Evolutionary conservation across 2,797 vertebrate species (phyloP).

Genomic region (Gastrophryne carolinensis): DNA sequence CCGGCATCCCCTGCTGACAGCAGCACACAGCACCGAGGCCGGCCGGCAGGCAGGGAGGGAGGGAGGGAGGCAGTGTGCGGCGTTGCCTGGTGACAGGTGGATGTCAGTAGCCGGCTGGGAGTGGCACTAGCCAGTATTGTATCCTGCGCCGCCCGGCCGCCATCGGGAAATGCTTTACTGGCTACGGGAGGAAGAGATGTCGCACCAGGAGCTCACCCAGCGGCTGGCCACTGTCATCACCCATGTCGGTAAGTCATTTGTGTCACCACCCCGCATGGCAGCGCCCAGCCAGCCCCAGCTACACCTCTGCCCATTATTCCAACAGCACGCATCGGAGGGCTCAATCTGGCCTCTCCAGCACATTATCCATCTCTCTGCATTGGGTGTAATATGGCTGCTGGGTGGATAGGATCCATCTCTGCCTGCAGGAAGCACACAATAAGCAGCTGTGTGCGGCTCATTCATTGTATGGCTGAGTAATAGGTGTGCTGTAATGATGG

Average conservation of each 20-base stretch:
- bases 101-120: conserved; percentile 37
- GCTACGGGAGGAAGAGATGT: conserved; percentile 92
- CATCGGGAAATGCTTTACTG: conserved; percentile 77
- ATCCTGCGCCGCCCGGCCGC: background rate
- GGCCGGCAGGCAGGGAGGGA: background rate
- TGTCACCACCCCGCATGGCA: no score
- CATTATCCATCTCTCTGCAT: no score
- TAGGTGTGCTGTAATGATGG: no score
- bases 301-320: no score
- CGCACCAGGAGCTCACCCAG: conserved; percentile 86
- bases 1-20: background rate
- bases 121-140: conserved; percentile 40
- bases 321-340: no score
- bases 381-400: no score
- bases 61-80: background rate
- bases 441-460: no score
- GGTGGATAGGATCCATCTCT: no score
- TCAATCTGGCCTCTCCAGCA: no score
- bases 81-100: conserved; percentile 48
- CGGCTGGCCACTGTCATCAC: conserved; percentile 87
- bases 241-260: conserved; percentile 83
- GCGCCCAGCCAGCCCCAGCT: no score
- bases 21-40: background rate
- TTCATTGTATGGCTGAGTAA: no score
- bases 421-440: no score